Evolutionary conservation across 2,888 invertebrate species (phyloP).

Genomic region (Thelaira solivaga): DNA sequence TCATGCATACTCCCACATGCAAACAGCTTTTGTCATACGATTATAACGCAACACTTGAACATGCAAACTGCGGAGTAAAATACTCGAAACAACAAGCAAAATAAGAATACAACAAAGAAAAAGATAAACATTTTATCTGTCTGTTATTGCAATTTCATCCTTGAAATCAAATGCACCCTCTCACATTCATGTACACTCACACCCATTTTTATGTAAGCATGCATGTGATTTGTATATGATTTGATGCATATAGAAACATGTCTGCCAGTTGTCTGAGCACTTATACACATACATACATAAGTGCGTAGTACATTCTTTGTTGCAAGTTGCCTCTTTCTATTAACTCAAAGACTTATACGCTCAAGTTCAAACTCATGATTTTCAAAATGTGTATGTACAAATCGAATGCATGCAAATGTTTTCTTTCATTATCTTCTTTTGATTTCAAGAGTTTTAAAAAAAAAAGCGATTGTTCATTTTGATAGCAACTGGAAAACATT

Average conservation of each 20-base stretch:
- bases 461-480: too few species aligned
- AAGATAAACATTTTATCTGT: slow-evolving; percentile 33
- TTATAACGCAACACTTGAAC: slow-evolving; percentile 9
- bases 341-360: not conserved
- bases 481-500: too few species aligned
- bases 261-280: slow-evolving; percentile 44
- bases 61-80: slow-evolving; percentile 1
- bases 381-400: not conserved
- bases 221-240: not conserved
- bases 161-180: slow-evolving; percentile 8
- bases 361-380: slow-evolving; percentile 13
- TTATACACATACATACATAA: too few species aligned
- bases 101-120: not conserved
- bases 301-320: too few species aligned
- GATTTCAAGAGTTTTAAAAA: not conserved
- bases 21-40: not conserved
- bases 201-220: not conserved
- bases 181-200: not conserved
- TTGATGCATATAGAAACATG: slow-evolving; percentile 24
- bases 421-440: slow-evolving; percentile 41
- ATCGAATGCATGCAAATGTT: slow-evolving; percentile 50
- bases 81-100: not conserved
- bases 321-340: slow-evolving; percentile 16
- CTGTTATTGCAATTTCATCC: slow-evolving; percentile 41
- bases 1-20: not conserved